Conservation (phyloP, 2,113 vertebrate genomes). For the Lophius piscatorius region DNA sequence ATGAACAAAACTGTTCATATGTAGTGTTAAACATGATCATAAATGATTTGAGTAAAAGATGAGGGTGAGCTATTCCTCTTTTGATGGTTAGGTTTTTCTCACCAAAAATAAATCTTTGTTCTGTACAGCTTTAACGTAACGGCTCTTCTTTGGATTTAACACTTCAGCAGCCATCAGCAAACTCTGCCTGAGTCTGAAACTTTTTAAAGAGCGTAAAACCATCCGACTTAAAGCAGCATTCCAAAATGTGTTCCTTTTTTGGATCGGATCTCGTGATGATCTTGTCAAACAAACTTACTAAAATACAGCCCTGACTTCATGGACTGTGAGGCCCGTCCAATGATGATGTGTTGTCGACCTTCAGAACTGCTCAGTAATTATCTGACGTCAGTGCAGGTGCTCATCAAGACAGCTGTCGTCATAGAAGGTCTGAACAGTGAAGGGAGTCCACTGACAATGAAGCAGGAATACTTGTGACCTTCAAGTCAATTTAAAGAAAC, state of each 20-base stretch:
- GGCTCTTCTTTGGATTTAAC: too few relatives aligned
- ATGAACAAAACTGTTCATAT: too few relatives aligned
- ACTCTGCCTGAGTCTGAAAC: not conserved
- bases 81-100: not conserved
- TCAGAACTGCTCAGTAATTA: constrained; percentile 31
- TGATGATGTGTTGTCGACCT: constrained; percentile 16
- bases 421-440: constrained; percentile 29
- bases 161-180: too few relatives aligned
- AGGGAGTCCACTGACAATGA: too few relatives aligned
- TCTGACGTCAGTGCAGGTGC: constrained; percentile 36
- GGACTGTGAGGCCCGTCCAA: not conserved
- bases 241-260: constrained; percentile 1
- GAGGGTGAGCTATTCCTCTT: too few relatives aligned
- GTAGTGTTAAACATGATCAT: too few relatives aligned
- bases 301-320: not conserved
- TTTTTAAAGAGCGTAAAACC: not conserved
- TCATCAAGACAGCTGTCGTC: constrained; percentile 32
- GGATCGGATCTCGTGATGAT: constrained; percentile 17
- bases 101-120: not conserved
- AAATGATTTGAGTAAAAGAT: too few relatives aligned
- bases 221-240: constrained; percentile 19
- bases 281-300: constrained; percentile 8
- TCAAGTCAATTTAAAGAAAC: too few relatives aligned
- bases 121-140: too few relatives aligned
- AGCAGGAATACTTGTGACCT: too few relatives aligned